phyloP scores from a whole-genome alignment of 2,888 invertebrate genomes.

The Cacoxenus indagator region DNA sequence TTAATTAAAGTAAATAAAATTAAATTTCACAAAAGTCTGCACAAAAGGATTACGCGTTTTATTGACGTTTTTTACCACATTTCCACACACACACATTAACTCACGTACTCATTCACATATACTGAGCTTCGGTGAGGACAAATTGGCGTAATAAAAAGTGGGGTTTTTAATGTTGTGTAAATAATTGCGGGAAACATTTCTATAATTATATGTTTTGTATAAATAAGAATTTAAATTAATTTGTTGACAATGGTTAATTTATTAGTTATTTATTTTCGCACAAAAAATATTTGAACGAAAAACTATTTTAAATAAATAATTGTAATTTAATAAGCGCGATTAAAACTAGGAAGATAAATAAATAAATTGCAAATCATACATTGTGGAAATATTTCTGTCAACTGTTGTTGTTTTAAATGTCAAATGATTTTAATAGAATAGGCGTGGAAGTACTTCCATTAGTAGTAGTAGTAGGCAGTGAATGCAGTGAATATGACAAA shows the following conservation, averaged over 20 bases:
- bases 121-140: background rate
- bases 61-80: background rate
- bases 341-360: background rate
- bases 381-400: no score
- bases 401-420: no score
- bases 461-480: no score
- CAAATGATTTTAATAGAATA: no score
- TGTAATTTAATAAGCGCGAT: constrained; percentile 2
- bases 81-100: background rate
- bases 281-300: background rate
- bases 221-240: constrained; percentile 52
- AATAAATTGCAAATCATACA: background rate
- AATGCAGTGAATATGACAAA: no score
- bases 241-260: constrained; percentile 56
- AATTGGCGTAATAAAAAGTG: background rate
- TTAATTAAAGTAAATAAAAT: constrained; percentile 58
- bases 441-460: no score
- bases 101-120: background rate
- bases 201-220: constrained; percentile 24
- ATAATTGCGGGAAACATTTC: constrained; percentile 5
- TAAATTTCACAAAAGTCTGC: constrained; percentile 38
- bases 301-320: constrained; percentile 6
- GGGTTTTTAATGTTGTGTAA: constrained; percentile 6
- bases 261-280: constrained; percentile 32
- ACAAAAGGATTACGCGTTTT: constrained; percentile 11